Evolutionary conservation across 2,888 invertebrate genomes (phyloP).

Genomic region (Lasioglossum villosulum): DNA sequence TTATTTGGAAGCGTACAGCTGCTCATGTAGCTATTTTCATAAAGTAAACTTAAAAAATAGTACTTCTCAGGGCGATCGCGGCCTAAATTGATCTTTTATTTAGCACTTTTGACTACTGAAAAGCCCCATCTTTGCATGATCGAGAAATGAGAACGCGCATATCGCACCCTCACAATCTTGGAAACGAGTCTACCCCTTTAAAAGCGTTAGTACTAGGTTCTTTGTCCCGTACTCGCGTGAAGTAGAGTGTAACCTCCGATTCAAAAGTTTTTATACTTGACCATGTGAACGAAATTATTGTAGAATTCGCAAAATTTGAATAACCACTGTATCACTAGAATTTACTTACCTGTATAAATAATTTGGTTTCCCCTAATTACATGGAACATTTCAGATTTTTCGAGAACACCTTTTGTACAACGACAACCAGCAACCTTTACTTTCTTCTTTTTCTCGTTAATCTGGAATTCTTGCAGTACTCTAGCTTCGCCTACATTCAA

Average conservation of each 20-base stretch:
- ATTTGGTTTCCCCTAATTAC: slow-evolving; percentile 89
- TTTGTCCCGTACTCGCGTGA: background rate
- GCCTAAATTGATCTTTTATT: too few species aligned
- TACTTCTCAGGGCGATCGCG: too few species aligned
- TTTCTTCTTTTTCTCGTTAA: slow-evolving; percentile 92
- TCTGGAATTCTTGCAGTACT: slow-evolving; percentile 92
- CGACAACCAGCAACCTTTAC: slow-evolving; percentile 95
- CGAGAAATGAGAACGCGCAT: too few species aligned
- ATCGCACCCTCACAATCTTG: too few species aligned
- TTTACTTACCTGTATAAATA: slow-evolving; percentile 89
- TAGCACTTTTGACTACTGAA: too few species aligned
- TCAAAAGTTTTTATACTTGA: background rate
- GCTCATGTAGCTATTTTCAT: too few species aligned
- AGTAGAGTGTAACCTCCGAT: background rate
- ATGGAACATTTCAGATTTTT: slow-evolving; percentile 88
- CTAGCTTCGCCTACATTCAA: slow-evolving; percentile 90
- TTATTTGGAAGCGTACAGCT: too few species aligned
- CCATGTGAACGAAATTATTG: background rate
- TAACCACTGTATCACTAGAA: background rate
- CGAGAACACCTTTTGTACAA: slow-evolving; percentile 91
- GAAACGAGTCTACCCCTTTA: too few species aligned
- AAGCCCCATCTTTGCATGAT: too few species aligned
- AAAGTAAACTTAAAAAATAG: too few species aligned
- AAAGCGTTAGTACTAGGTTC: background rate
- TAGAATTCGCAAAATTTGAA: background rate